Conservation (phyloP, 2,888 invertebrate genomes). For the Chrysopilus asiliformis region DNA sequence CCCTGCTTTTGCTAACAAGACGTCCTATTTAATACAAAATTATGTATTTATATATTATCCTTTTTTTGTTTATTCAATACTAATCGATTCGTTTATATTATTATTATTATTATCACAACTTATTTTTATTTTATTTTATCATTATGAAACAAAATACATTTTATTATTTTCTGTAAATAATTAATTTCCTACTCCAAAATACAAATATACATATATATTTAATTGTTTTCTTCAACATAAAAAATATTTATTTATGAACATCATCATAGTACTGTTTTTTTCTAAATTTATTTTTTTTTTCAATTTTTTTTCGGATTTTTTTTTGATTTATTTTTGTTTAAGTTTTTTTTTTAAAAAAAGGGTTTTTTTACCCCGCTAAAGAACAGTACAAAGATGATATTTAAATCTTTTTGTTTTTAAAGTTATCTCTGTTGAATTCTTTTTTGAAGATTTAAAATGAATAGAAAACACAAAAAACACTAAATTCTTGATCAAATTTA, state of each 20-base stretch:
- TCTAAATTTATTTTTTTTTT: slow-evolving; percentile 7
- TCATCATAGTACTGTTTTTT: too few species aligned
- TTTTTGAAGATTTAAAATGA: slow-evolving; percentile 2
- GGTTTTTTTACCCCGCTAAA: slow-evolving; percentile 1
- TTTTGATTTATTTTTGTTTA: slow-evolving; percentile 13
- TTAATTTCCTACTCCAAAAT: slow-evolving; percentile 1
- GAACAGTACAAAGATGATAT: slow-evolving; percentile 1
- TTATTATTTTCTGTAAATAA: slow-evolving; percentile 8
- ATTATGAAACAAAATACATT: slow-evolving; percentile 4
- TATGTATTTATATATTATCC: slow-evolving; percentile 12
- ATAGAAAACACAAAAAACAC: too few species aligned
- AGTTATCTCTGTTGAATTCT: background rate
- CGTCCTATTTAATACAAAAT: slow-evolving; percentile 4
- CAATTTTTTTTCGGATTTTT: slow-evolving; percentile 12
- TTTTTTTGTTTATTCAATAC: slow-evolving; percentile 20
- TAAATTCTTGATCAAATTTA: too few species aligned
- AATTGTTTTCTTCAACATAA: too few species aligned
- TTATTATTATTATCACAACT: slow-evolving; percentile 4
- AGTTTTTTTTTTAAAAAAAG: slow-evolving; percentile 6
- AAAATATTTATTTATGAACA: slow-evolving; percentile 9
- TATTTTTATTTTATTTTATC: slow-evolving; percentile 3
- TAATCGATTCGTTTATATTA: slow-evolving; percentile 26
- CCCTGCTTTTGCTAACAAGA: slow-evolving; percentile 20
- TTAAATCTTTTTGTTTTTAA: background rate
- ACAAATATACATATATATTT: slow-evolving; percentile 1